Base-by-base conservation (phyloP, 1,140 invertebrate genomes). In the Planococcus citri region DNA sequence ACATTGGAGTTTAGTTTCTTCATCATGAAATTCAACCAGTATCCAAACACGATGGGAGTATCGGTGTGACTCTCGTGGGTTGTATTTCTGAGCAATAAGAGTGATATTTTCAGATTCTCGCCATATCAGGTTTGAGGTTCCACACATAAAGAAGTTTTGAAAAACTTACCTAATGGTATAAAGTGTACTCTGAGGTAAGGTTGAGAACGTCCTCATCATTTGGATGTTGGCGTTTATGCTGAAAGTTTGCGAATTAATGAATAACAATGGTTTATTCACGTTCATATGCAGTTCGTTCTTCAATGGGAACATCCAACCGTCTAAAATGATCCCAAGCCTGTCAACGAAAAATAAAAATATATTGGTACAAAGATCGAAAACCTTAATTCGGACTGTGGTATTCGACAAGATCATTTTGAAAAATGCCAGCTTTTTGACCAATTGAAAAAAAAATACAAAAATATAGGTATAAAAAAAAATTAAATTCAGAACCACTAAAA, bases 261-360 rank as follows among this genome's bases (percentile, higher is more conserved):
- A 83, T 0, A 88, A 72, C 12, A 86, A 74, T 9, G 85, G 85
- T 75, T 86, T 82, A 17, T 76, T 74, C 1, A 85, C 76, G 27
- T 78, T 75, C 0, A 86, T 69, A 1, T 78, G 72, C 21, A 78
- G 74, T 70, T 84, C 80, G 17, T 80, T 78, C 75, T 84, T 84
- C 27, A 88, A 75, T 0, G 87, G 84, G 74, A 84, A 86, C 83
- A 88, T 85, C 87, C 87, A 89, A 0, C 83, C 83, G 77, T 89
- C 87, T 29, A 88, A 72, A 24, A 83, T 77, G 3, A 87, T 76
- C 10, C 83, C 83, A 38, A 78, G 75, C 73, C 84, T 85, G 73
- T 68, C 69, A 77, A 73, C n/a, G n/a, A n/a, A n/a, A 51, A 67
- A 58, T 25, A 38, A 70, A 68, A 25, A 71, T 27, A 70, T 58